Conservation (phyloP, 2,888 invertebrate species). For the Amphipyra tragopoginis region DNA sequence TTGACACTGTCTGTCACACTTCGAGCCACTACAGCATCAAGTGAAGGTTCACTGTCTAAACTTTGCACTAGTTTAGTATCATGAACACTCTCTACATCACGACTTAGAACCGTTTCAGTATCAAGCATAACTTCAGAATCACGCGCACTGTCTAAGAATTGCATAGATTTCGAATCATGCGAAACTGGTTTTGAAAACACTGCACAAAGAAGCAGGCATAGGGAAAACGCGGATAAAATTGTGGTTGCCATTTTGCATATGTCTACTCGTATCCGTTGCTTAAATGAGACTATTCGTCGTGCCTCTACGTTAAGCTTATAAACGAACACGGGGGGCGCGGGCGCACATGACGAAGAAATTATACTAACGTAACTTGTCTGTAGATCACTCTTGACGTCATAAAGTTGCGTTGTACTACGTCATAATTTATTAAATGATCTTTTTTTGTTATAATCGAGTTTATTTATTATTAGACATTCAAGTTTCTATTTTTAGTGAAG, state of each 20-base stretch:
- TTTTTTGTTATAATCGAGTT: too few relatives aligned
- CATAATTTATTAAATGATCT: neutral
- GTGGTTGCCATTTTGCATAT: constrained; percentile 22
- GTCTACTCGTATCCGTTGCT: constrained; percentile 5
- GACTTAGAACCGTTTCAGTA: neutral
- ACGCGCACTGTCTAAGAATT: neutral
- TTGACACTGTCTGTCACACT: neutral
- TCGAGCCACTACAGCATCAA: neutral
- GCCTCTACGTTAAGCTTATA: constrained; percentile 9
- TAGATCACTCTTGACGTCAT: constrained; percentile 25
- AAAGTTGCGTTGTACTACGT: constrained; percentile 9
- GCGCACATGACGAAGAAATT: too few relatives aligned
- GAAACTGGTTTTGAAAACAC: constrained; percentile 13
- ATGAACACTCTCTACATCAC: neutral
- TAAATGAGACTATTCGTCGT: constrained; percentile 2
- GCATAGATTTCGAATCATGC: neutral
- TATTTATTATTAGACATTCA: too few relatives aligned
- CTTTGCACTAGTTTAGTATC: constrained; percentile 3
- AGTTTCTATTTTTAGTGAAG: too few relatives aligned
- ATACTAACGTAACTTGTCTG: neutral
- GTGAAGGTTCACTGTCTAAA: neutral
- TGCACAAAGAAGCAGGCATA: constrained; percentile 17
- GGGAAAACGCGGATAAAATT: constrained; percentile 9
- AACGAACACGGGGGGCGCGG: too few relatives aligned
- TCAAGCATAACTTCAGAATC: neutral